Evolutionary conservation across 2,888 invertebrate genomes (phyloP), one percentile per base, ranked within the genome.

Genomic region (Smittia aterrima): DNA sequence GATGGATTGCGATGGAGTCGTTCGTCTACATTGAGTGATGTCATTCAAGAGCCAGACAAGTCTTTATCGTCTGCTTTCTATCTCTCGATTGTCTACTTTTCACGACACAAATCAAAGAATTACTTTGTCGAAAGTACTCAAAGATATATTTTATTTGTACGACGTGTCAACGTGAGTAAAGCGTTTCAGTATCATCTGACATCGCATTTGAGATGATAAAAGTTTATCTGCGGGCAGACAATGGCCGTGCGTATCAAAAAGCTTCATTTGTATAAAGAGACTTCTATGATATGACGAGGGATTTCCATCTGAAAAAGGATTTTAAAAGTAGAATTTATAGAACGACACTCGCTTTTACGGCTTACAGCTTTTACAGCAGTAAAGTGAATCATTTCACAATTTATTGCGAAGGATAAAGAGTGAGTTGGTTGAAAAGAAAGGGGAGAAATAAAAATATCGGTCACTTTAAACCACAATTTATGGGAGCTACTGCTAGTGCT

Each of bases 101-200:
- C 58, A 58, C n/a, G 67, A 67, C 22, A 67, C 32, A 67, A 67
- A 67, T 67, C 67, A 67, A 67, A 40, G 67, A 67, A 67, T 67
- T 67, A 67, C 67, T 67, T 67, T 41, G 27, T 22, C 41, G n/a
- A 22, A 67, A 38, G 67, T 41, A 67, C 41, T 32, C n/a, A n/a
- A 67, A 67, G 38, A 67, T 67, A 67, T 32, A 67, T 67, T 67
- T 67, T 67, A 67, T 67, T 67, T 41, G 41, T n/a, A n/a, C 16
- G 18, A 67, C 67, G 67, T 67, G 67, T 67, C 67, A 67, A 41
- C 58, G 20, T 20, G 58, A 58, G 22, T 18, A 58, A 58, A 47
- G 32, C 32, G 32, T 40, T 67, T 67, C 67, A 67, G 32, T 67
- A 67, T 67, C 41, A 58, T 58, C 18, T 58, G 58, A 18, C 16